These are phyloP conservation scores for Lytechinus pictus DNA, from an alignment of 35 echinoderm and acorn worm genomes.

Conservation along the genomic window DNA sequence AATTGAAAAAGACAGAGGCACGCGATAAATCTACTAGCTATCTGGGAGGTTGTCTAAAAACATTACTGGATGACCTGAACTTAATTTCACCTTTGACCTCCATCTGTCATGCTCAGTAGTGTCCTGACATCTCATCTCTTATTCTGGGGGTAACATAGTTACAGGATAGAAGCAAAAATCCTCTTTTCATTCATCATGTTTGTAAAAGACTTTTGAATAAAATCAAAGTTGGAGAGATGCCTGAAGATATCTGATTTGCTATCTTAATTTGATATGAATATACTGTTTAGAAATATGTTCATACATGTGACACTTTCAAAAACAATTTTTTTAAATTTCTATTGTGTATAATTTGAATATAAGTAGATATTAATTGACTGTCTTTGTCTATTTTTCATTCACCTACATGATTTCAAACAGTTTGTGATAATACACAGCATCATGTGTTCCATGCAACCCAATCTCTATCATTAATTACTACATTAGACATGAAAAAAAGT, in stretches of 20 bases:
- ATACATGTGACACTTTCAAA: too few species aligned
- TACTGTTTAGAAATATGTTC: not conserved
- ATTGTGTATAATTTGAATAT: too few species aligned
- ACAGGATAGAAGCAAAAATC: not conserved
- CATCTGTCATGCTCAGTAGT: constrained; percentile 20
- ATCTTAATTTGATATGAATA: not conserved
- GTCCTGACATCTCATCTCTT: not conserved
- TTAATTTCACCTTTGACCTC: not conserved
- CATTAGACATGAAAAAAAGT: not conserved
- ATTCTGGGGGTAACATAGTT: not conserved
- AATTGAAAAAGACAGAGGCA: not conserved
- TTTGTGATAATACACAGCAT: too few species aligned
- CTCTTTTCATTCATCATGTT: not conserved
- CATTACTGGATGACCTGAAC: not conserved
- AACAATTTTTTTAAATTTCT: too few species aligned
- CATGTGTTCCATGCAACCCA: too few species aligned
- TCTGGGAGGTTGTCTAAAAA: constrained; percentile 32
- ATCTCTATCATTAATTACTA: too few species aligned
- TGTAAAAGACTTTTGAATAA: not conserved
- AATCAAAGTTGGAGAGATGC: too few species aligned
- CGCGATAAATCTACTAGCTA: constrained; percentile 16
- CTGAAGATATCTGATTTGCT: not conserved
- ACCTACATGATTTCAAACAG: too few species aligned
- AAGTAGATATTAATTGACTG: too few species aligned
- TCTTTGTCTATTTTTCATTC: too few species aligned